Conservation (phyloP, 2,888 invertebrate genomes). For the Unio delphinus region DNA sequence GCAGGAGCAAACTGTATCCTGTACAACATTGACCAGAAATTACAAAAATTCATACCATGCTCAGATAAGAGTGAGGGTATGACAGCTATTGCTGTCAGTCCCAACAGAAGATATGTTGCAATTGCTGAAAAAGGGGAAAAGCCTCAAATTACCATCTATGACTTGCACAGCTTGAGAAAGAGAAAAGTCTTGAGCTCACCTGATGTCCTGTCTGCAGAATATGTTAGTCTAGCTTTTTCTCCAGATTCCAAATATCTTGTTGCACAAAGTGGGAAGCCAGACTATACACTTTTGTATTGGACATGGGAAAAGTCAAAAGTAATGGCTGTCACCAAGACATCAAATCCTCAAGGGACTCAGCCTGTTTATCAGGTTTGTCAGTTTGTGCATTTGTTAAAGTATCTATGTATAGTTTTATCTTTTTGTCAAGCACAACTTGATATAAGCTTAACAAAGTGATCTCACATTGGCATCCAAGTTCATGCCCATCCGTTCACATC, state of each 20-base stretch:
- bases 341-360: slow-evolving; percentile 73
- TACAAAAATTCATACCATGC: slow-evolving; percentile 72
- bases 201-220: slow-evolving; percentile 75
- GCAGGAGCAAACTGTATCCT: slow-evolving; percentile 72
- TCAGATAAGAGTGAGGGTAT: slow-evolving; percentile 72
- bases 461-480: no score
- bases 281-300: slow-evolving; percentile 86
- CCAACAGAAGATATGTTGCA: slow-evolving; percentile 71
- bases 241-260: slow-evolving; percentile 86
- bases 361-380: slow-evolving; percentile 76
- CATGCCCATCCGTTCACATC: no score
- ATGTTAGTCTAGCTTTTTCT: slow-evolving; percentile 84
- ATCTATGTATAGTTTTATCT: no score
- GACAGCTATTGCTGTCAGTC: slow-evolving; percentile 71
- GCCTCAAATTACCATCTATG: slow-evolving; percentile 72
- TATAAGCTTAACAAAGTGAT: no score
- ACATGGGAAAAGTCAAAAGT: slow-evolving; percentile 87
- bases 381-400: no score
- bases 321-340: slow-evolving; percentile 82
- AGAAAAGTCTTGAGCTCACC: slow-evolving; percentile 70
- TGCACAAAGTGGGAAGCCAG: slow-evolving; percentile 86
- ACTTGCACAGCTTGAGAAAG: slow-evolving; percentile 71
- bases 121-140: slow-evolving; percentile 71
- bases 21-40: slow-evolving; percentile 72
- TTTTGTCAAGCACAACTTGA: no score